Evolutionary conservation across 2,888 invertebrate genomes (phyloP).

Genomic region (Dicranocentrus wangi): DNA sequence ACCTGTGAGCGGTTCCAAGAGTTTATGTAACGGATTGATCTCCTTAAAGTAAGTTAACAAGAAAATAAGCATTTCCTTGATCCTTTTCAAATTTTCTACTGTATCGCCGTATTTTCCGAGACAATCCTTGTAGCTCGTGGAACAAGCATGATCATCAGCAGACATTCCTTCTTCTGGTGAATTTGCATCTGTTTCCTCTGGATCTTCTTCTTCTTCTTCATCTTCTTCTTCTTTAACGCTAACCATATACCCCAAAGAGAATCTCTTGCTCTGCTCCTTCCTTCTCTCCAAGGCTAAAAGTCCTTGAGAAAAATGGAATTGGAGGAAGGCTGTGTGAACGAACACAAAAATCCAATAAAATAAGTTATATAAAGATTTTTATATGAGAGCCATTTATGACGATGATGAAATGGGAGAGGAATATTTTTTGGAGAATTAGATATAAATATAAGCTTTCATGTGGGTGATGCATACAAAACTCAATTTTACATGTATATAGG

Average conservation of each 20-base stretch:
- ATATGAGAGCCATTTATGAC: slow-evolving; percentile 10
- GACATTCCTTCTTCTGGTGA: not conserved
- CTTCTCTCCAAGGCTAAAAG: slow-evolving; percentile 48
- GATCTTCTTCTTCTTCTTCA: not conserved
- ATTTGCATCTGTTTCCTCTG: not conserved
- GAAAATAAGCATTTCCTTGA: slow-evolving; percentile 51
- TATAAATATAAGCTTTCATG: not conserved
- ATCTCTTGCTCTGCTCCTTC: slow-evolving; percentile 22
- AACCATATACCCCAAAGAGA: no score
- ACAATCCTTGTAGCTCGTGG: not conserved
- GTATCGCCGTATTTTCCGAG: slow-evolving; percentile 21
- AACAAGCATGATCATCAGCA: not conserved
- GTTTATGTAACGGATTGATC: slow-evolving; percentile 50
- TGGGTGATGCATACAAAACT: not conserved
- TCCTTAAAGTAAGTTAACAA: slow-evolving; percentile 42
- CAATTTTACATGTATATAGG: no score
- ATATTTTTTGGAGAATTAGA: not conserved
- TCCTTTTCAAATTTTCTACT: slow-evolving; percentile 13
- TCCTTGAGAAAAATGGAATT: slow-evolving; percentile 63
- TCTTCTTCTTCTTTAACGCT: no score
- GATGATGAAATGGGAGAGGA: not conserved
- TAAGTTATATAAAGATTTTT: slow-evolving; percentile 21
- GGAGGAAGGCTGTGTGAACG: slow-evolving; percentile 59
- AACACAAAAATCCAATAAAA: slow-evolving; percentile 34
- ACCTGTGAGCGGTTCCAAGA: slow-evolving; percentile 48